These are phyloP conservation scores for Oryzias melastigma DNA, from an alignment of 2,113 vertebrate genomes.

Conservation along the genomic window DNA sequence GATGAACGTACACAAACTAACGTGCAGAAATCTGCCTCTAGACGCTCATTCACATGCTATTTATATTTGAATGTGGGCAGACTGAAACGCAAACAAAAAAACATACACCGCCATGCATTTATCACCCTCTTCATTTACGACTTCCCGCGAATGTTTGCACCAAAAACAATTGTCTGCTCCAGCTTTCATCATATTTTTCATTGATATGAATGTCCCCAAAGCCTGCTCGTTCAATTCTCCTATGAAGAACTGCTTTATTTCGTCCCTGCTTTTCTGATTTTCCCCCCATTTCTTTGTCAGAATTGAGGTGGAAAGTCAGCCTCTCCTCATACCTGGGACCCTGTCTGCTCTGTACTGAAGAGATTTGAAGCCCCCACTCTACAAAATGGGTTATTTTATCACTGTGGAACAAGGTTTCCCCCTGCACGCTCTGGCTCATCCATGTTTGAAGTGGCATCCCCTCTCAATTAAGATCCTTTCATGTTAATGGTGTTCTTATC, in stretches of 20 bases:
- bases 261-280: constrained; percentile 35
- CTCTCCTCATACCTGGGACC: constrained; percentile 39
- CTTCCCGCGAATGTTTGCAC: constrained; percentile 64
- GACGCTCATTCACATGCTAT: constrained; percentile 64
- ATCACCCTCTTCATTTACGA: constrained; percentile 42
- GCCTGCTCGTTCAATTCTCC: constrained; percentile 44
- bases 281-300: constrained; percentile 11
- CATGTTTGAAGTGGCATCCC: constrained; percentile 59
- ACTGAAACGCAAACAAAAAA: constrained; percentile 39
- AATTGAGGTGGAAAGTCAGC: constrained; percentile 29
- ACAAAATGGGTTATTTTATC: constrained; percentile 60
- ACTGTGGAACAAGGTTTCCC: constrained; percentile 53
- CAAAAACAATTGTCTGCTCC: constrained; percentile 63
- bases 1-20: constrained; percentile 46
- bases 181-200: constrained; percentile 61
- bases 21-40: constrained; percentile 61
- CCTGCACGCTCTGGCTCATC: constrained; percentile 50
- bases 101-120: constrained; percentile 32
- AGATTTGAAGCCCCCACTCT: constrained; percentile 55
- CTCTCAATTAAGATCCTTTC: constrained; percentile 75
- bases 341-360: constrained; percentile 41
- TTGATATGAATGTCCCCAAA: constrained; percentile 61
- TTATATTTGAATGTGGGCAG: constrained; percentile 66
- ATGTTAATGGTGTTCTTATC: constrained; percentile 75
- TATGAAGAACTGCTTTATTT: constrained; percentile 40